phyloP scores from a whole-genome alignment of 1,140 invertebrate species.

The Pseudachorutes palmiensis region DNA sequence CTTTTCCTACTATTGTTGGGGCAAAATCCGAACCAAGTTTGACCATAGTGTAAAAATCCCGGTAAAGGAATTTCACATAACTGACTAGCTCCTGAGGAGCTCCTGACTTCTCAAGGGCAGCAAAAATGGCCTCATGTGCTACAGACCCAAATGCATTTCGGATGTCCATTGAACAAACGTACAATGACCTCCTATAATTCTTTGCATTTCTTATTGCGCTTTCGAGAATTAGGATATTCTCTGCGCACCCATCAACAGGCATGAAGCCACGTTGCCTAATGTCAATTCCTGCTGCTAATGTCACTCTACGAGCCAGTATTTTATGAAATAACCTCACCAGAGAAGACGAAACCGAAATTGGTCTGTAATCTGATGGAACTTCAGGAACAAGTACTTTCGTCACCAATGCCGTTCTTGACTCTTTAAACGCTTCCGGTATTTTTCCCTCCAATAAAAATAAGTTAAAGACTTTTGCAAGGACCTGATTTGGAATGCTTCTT shows the following conservation, averaged over 20 bases:
- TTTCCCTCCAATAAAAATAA: not conserved
- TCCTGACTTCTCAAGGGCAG: not conserved
- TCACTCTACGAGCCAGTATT: constrained; percentile 2
- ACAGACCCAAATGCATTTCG: constrained; percentile 7
- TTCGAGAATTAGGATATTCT: constrained; percentile 36
- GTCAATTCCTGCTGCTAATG: constrained; percentile 17
- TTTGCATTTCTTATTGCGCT: not conserved
- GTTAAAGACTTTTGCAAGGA: not conserved
- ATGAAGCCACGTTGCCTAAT: constrained; percentile 34
- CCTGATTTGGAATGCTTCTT: not conserved
- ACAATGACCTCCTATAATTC: constrained; percentile 11
- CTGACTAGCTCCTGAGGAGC: not conserved
- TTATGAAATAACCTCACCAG: constrained; percentile 10
- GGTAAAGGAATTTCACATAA: not conserved
- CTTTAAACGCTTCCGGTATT: not conserved
- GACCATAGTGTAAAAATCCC: not conserved
- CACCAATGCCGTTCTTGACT: not conserved
- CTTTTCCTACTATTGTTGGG: constrained; percentile 32
- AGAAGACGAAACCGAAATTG: constrained; percentile 3
- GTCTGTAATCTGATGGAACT: constrained; percentile 5
- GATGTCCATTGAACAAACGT: constrained; percentile 37
- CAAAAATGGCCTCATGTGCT: not conserved
- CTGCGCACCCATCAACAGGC: constrained; percentile 35
- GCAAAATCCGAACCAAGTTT: not conserved
- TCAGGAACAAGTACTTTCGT: not conserved